Evolutionary conservation across 1,140 invertebrate genomes (phyloP), one percentile per base, ranked within the genome.

Genomic region (Polypedilum pembai): DNA sequence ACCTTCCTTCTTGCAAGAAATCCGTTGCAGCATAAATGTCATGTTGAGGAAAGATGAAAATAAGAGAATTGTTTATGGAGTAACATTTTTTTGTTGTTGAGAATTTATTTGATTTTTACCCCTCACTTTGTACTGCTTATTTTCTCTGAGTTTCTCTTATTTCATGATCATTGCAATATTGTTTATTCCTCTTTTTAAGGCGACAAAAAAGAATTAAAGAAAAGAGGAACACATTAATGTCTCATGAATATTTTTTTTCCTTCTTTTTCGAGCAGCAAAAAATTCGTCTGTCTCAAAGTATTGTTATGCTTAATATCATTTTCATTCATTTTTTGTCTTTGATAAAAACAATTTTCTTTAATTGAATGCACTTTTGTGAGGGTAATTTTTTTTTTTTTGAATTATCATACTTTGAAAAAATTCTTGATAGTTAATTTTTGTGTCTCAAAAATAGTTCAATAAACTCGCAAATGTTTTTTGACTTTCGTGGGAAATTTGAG

Each of bases 51-150:
- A 56, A 56, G n/a, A n/a, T n/a, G n/a, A n/a, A n/a, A n/a, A n/a
- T n/a, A n/a, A n/a, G n/a, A 56, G n/a, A n/a, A 56, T 15, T 56
- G 45, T 56, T 56, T 56, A 56, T 56, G 45, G 12, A 56, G 45
- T 56, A 56, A 56, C 45, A 12, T 12, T 56, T 56, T 56, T 45
- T 45, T 45, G 24, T 56, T 56, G n/a, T 15, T 33, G n/a, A 56
- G 45, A 56, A 56, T n/a, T 56, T 15, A 12, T n/a, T 12, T 56
- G 12, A n/a, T 56, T 56, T 56, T 4, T 56, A 56, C n/a, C 45
- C 45, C 45, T 56, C 45, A 56, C n/a, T 56, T 56, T 56, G 41
- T 3, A 15, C 5, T 56, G 8, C 12, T n/a, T 56, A 56, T 56
- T 33, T 33, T 0, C 45, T 56, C 45, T 56, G 45, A 33, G 24